Base-by-base conservation (phyloP, 35 echinoderm and acorn worm species). In the Heliocidaris tuberculata region DNA sequence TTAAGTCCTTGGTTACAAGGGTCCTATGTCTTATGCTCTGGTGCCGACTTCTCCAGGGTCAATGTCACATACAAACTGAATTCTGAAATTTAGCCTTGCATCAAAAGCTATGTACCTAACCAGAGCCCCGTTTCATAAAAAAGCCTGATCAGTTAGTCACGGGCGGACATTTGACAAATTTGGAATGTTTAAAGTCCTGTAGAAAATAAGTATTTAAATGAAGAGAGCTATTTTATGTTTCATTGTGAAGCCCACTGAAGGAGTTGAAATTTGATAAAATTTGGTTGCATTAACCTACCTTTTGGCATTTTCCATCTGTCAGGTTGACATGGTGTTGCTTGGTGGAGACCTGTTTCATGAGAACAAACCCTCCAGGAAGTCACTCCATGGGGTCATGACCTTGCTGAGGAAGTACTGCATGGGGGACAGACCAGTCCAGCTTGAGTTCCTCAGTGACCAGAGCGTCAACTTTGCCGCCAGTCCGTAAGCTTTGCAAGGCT, bases 271-370 rank as follows among this genome's bases (percentile, higher is more conserved):
- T 42, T 42, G 35, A 42, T 42, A 42, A 42, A 42, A 42, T 42
- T 42, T 42, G 0, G 3, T 42, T 42, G 35, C 35, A 42, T 42
- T 42, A 42, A 42, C 35, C 35, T 42, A 3, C 35, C 35, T 42
- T 27, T 78, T 78, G 65, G 27, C 65, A 0, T 7, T 27, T 78
- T 56, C 11, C 52, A 19, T 78, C 11, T 97, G 85, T 6, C 93
- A 99, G 98, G 98, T 97, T 50, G 98, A 99, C 92, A 96, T 99
- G 93, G 92, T 99, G 88, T 88, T 99, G 13, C 93, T 99, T 52
- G 98, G 96, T 21, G 98, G 98, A 12, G 98, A 99, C 92, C 90
- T 99, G 8, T 99, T 97, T 92, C 98, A 99, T 95, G 98, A 99
- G 60, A 99, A 99, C 86, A 99, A 99, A 95, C 98, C 98, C 6